Evolutionary conservation across 2,113 vertebrate species (phyloP), one percentile per base, ranked within the genome.

Genomic region (Lipophrys pholis): DNA sequence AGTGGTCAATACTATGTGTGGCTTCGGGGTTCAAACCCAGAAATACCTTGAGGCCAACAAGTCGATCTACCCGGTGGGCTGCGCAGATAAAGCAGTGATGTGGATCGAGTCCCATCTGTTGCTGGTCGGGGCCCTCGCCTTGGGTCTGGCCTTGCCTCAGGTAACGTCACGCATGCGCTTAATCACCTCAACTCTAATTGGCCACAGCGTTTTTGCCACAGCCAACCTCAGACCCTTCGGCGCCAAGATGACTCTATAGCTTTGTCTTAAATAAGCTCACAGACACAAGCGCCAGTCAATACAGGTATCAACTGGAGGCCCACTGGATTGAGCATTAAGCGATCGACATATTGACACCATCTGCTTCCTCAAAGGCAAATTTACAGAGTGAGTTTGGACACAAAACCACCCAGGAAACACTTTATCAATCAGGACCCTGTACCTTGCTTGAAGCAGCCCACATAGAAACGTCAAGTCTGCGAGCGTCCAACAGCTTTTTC

Each of bases 31-130:
- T 66, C 93, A 93, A 78, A 91, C 83, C 10, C 90, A 89, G 69
- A 91, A 82, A 15, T 83, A 73, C 68, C 39, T 84, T 70, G 89
- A 93, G 5, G 91, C 88, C 35, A 77, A 84, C 61, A 84, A 84
- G 82, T 87, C 83, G 0, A 92, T 94, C 66, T 92, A 92, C 78
- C 76, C 91, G 0, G 91, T 86, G 7, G 93, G 94, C 63, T 94
- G 93, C 72, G 91, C 88, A 5, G 93, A 93, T 83, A 82, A 80
- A 56, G 93, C 91, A 0, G 91, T 86, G 9, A 67, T 71, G 56
- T 94, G 94, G 93, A 89, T 94, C 6, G 93, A 94, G 82, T 90
- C 93, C 65, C 93, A 94, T 63, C 92, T 94, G 76, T 48, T 94
- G 80, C 80, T 94, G 70, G 89, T 93, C 6, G 92, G 92, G 5